Percentiles rank a stretch among this genome's conserved stretches.
These are phyloP conservation scores for Heloderma charlesbogerti DNA, from an alignment of 2,113 vertebrate genomes.

Conservation along the genomic window DNA sequence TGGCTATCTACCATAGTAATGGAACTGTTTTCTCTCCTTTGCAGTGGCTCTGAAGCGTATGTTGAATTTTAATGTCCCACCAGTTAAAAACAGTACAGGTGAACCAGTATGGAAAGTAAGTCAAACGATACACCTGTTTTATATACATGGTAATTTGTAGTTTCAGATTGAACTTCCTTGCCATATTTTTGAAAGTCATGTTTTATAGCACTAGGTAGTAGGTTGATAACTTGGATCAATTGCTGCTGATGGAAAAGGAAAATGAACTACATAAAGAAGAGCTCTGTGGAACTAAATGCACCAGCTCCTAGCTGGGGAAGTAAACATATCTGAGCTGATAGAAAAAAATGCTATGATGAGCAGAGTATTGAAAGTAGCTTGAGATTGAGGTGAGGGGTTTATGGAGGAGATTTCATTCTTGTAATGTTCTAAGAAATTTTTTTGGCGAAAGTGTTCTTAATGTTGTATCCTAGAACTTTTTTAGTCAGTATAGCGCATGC, in stretches of 20 bases:
- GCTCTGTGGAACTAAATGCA: background rate
- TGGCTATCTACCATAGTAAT: background rate
- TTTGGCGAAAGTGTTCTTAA: background rate
- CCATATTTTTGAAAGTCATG: background rate
- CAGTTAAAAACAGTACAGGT: constrained; percentile 91
- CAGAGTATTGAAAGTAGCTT: background rate
- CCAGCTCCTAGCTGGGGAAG: background rate
- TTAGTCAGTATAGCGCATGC: background rate
- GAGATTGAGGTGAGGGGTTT: background rate
- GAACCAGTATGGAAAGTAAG: constrained; percentile 99
- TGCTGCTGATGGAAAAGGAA: background rate
- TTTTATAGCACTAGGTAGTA: background rate
- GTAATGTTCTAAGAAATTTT: background rate
- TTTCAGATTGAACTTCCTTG: background rate
- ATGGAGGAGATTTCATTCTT: background rate
- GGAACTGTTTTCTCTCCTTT: constrained; percentile 57
- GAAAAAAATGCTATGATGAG: background rate
- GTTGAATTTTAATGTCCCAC: constrained; percentile 96
- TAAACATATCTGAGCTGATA: background rate
- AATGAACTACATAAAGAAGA: background rate
- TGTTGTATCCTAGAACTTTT: background rate
- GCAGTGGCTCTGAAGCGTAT: constrained; percentile 95
- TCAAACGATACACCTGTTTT: constrained; percentile 12
- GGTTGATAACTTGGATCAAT: background rate
- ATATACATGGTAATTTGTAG: background rate